Evolutionary conservation across 2,797 vertebrate genomes (phyloP), one percentile per base, ranked within the genome.

Genomic region (Pseudotriccus pelzelni): DNA sequence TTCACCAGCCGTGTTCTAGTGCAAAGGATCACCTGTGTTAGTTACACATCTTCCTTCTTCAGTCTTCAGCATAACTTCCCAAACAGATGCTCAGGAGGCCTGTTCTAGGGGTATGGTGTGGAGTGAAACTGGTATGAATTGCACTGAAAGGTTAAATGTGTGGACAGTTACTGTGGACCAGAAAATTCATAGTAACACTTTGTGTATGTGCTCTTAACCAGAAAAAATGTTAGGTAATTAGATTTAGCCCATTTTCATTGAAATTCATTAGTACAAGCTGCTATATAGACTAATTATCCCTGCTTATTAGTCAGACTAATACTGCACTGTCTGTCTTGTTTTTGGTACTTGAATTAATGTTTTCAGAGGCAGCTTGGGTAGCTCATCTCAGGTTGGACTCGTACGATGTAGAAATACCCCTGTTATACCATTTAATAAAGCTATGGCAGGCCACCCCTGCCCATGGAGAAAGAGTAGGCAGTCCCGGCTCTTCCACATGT

Each of bases 251-350:
- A 63, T 84, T 95, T 96, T 86, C 67, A 37, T 56, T 93, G 58
- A 90, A 84, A 79, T 86, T 94, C 83, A n/a, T 91, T 84, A 91
- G 69, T 52, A 63, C 43, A 75, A 83, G 50, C 53, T 88, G 50
- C 85, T 73, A 52, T 69, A 73, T 55, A 75, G 85, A 69, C 55
- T 91, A 69, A 82, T 88, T 88, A 86, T 50, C 50, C 25, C 28
- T 81, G 73, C 37, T 92, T 89, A 72, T 91, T 91, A 93, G 66
- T 92, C 73, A 85, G 73, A 64, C 49, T 78, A 78, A 75, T 75
- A 60, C 32, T 60, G 44, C 37, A 66, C 36, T 63, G 17, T 74
- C 84, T 87, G 14, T 84, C 36, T 84, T 72, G n/a, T 84, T 94
- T 55, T 52, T 83, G 66, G 58, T 60, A 55, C 62, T 78, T 75